phyloP scores from a whole-genome alignment of 1,140 invertebrate species.

The Bombus cullumanus region DNA sequence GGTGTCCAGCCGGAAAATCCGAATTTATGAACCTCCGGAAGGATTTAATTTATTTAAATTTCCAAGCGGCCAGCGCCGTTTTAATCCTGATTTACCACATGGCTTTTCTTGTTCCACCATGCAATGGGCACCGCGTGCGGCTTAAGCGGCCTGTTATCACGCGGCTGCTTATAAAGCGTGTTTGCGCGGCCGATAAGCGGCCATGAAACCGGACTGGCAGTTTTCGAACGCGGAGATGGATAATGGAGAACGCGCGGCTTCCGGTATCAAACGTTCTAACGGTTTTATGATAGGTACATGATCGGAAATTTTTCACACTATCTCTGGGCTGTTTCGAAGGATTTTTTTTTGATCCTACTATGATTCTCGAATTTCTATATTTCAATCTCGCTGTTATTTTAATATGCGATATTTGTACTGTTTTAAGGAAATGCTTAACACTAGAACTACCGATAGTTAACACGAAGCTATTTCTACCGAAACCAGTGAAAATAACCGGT shows the following conservation, averaged over 20 bases:
- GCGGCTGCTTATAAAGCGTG: conserved; percentile 38
- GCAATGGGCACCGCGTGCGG: conserved; percentile 8
- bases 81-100: conserved; percentile 74
- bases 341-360: too few relatives aligned
- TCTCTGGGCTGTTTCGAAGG: too few relatives aligned
- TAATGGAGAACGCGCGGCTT: background rate
- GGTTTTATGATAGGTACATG: too few relatives aligned
- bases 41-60: conserved; percentile 74
- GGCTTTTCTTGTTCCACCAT: conserved; percentile 64
- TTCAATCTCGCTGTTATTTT: too few relatives aligned
- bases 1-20: conserved; percentile 63
- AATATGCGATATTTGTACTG: too few relatives aligned
- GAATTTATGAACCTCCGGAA: conserved; percentile 68
- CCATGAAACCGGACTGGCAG: background rate
- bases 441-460: too few relatives aligned
- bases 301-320: too few relatives aligned
- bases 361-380: too few relatives aligned
- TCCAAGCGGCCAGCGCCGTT: conserved; percentile 47
- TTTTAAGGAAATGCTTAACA: too few relatives aligned
- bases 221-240: background rate
- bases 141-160: conserved; percentile 61
- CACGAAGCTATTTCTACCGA: too few relatives aligned
- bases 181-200: background rate
- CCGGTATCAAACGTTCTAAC: background rate
- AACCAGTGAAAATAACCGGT: accelerated